Evolutionary conservation across 1,140 invertebrate species (phyloP).

Genomic region (Archivesica marissinica): DNA sequence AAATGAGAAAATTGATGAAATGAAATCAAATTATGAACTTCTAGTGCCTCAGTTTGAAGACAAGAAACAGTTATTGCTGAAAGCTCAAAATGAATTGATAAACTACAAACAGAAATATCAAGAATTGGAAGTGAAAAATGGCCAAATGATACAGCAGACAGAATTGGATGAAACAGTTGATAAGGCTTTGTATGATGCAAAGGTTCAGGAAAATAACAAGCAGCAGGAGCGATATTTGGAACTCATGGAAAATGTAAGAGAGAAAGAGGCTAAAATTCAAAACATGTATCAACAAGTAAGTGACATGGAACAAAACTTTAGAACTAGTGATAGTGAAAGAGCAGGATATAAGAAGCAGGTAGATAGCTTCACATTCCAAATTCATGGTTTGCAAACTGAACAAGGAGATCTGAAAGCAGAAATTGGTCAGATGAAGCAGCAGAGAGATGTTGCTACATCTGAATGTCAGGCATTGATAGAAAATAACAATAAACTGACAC

Average conservation of each 20-base stretch:
- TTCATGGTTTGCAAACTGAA: slow-evolving; percentile 76
- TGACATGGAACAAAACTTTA: slow-evolving; percentile 73
- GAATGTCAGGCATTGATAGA: slow-evolving; percentile 79
- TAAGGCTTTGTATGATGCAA: slow-evolving; percentile 72
- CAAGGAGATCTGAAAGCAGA: slow-evolving; percentile 74
- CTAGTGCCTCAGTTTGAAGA: slow-evolving; percentile 82
- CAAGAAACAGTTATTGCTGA: slow-evolving; percentile 84
- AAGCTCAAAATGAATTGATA: slow-evolving; percentile 86
- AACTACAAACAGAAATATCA: slow-evolving; percentile 84
- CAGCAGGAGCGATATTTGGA: slow-evolving; percentile 72
- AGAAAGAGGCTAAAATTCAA: slow-evolving; percentile 76
- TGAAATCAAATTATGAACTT: slow-evolving; percentile 81
- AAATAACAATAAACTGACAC: slow-evolving; percentile 77
- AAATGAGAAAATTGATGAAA: slow-evolving; percentile 79
- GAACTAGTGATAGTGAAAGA: slow-evolving; percentile 74
- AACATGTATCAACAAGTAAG: slow-evolving; percentile 71
- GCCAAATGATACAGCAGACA: slow-evolving; percentile 76
- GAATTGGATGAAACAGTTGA: slow-evolving; percentile 76
- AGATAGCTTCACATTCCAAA: slow-evolving; percentile 80
- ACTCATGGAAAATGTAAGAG: slow-evolving; percentile 65
- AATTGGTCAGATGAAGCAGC: slow-evolving; percentile 66
- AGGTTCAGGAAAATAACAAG: slow-evolving; percentile 73
- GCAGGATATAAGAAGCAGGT: slow-evolving; percentile 77
- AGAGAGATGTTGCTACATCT: slow-evolving; percentile 66
- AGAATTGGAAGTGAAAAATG: slow-evolving; percentile 84